Base-by-base conservation (phyloP, 2,113 vertebrate species). In the Rutilus rutilus region DNA sequence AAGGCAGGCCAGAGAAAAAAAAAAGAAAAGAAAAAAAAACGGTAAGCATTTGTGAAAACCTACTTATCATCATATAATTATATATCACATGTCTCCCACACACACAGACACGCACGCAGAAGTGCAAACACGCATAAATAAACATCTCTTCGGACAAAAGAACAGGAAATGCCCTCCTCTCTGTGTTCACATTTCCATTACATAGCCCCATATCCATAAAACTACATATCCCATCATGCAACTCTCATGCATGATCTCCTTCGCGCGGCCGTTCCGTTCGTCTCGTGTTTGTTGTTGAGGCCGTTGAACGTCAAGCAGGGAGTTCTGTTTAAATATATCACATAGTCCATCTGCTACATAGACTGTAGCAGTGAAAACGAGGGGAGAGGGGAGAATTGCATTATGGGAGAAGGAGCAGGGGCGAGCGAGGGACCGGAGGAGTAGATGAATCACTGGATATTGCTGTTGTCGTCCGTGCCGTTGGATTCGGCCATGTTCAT, bases 391-490 rank as follows among this genome's bases (percentile, higher is more conserved):
- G 73, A 81, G 75, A 78, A 50, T 14, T 71, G 64, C 42, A 57
- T 77, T 54, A 86, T 65, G 33, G 75, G 74, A 71, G 50, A 77
- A 75, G 36, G 59, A 73, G 60, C 21, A 47, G n/a, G 60, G 52
- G 23, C 21, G 45, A 78, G 74, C 19, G 80, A 54, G 62, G 74
- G 52, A 78, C n/a, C 45, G 27, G 42, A 57, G 45, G 42, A 83
- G 62, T n/a, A 50, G 71, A 85, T 62, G 54, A 90, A 92, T 95
- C 94, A 95, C 94, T 95, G 94, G 88, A 95, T 94, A 93, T 96
- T 96, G 93, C 95, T 95, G 93, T 96, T 96, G 93, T 92, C 95
- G 85, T 96, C 95, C 42, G 95, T 95, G 77, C 95, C 95, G n/a
- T 96, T 96, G 90, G 95, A 93, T 88, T 96, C 94, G 7, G 92